These are phyloP conservation scores for Venustaconcha ellipsiformis DNA, from an alignment of 1,140 invertebrate species.

Conservation along the genomic window DNA sequence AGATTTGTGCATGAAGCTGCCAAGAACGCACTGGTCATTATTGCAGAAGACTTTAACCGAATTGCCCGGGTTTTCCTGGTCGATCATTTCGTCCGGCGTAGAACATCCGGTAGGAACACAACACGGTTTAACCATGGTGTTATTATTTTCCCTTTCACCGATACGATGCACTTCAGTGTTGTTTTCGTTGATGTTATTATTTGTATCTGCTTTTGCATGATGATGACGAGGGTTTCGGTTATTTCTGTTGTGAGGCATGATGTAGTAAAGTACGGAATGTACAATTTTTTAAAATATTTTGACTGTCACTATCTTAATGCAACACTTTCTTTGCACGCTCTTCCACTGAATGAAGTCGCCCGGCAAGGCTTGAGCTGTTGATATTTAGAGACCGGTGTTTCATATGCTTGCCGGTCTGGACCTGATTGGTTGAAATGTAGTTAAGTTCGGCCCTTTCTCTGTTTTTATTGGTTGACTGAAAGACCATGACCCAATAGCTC, in stretches of 20 bases:
- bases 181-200: constrained; percentile 48
- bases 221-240: constrained; percentile 43
- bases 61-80: constrained; percentile 78
- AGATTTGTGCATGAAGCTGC: constrained; percentile 93
- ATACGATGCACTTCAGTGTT: constrained; percentile 2
- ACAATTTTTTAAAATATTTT: no score
- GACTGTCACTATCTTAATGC: no score
- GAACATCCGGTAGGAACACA: constrained; percentile 54
- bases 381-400: no score
- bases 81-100: constrained; percentile 74
- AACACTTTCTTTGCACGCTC: no score
- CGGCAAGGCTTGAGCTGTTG: no score
- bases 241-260: constrained; percentile 61
- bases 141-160: background rate
- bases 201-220: constrained; percentile 46
- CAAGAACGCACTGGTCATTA: constrained; percentile 89
- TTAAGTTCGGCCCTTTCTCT: no score
- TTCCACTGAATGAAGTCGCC: no score
- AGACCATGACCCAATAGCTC: no score
- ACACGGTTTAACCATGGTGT: constrained; percentile 47
- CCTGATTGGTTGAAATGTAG: no score
- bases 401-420: no score
- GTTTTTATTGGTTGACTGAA: no score
- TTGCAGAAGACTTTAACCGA: constrained; percentile 93
- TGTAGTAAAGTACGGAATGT: no score